Percentiles rank a stretch among this genome's conserved stretches.
Conservation (phyloP, 2,888 invertebrate genomes). For the Drosophila merina region DNA sequence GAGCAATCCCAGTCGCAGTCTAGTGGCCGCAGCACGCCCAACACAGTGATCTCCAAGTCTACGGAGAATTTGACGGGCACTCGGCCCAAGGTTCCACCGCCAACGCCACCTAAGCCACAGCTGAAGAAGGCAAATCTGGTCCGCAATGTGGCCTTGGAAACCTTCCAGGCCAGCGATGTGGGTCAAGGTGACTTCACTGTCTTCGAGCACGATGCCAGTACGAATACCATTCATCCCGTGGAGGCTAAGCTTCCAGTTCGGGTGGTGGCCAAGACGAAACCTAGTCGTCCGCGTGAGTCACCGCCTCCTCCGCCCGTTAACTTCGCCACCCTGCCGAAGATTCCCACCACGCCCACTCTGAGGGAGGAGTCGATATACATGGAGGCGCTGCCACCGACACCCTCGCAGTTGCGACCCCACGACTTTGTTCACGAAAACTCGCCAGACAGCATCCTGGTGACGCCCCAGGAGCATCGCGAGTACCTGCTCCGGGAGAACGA, state of each 20-base stretch:
- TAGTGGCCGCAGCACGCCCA: conserved; percentile 65
- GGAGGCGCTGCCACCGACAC: conserved; percentile 82
- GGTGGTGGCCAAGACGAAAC: conserved; percentile 54
- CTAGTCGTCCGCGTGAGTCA: conserved; percentile 80
- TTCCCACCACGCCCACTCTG: conserved; percentile 39
- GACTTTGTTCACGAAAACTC: conserved; percentile 83
- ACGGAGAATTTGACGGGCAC: conserved; percentile 75
- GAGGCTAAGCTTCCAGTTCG: conserved; percentile 70
- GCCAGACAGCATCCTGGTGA: conserved; percentile 82
- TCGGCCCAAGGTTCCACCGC: conserved; percentile 69
- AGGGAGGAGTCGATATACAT: conserved; percentile 74
- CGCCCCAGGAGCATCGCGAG: conserved; percentile 82
- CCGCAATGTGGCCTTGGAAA: conserved; percentile 81
- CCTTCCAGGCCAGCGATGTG: conserved; percentile 81
- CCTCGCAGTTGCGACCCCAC: conserved; percentile 75
- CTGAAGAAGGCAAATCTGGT: conserved; percentile 82
- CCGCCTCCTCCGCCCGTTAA: conserved; percentile 84
- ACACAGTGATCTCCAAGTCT: conserved; percentile 70
- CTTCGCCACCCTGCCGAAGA: conserved; percentile 80
- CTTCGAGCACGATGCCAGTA: conserved; percentile 82
- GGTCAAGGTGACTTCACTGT: conserved; percentile 83
- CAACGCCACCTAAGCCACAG: conserved; percentile 81
- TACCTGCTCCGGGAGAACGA: conserved; percentile 83
- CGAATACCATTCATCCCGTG: conserved; percentile 82
- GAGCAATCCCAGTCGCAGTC: conserved; percentile 66